Conservation (phyloP, 2,113 vertebrate species). For the Gavialis gangeticus region DNA sequence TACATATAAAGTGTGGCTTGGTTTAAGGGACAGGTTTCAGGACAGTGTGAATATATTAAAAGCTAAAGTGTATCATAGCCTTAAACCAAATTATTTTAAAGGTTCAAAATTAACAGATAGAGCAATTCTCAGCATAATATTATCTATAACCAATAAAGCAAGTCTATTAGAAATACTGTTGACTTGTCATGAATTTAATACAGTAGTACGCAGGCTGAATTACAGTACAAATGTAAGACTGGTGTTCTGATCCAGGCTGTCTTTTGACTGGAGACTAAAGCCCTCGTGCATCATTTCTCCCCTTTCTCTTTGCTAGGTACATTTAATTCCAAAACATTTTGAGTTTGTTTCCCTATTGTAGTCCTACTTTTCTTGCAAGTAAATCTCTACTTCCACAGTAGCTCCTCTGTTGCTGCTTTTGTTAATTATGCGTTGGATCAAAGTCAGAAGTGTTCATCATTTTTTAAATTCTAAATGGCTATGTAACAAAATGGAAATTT, state of each 20-base stretch:
- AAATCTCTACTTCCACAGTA: background rate
- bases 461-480: no score
- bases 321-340: background rate
- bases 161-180: slow-evolving; percentile 19
- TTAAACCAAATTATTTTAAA: slow-evolving; percentile 51
- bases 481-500: no score
- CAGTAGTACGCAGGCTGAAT: slow-evolving; percentile 15
- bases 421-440: background rate
- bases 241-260: background rate
- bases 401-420: background rate
- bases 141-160: slow-evolving; percentile 42
- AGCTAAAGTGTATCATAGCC: slow-evolving; percentile 18
- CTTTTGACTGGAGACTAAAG: slow-evolving; percentile 20
- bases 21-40: slow-evolving; percentile 32
- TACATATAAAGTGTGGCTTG: background rate
- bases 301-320: background rate
- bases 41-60: slow-evolving; percentile 13
- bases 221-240: slow-evolving; percentile 8
- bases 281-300: background rate
- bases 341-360: background rate
- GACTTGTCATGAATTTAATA: slow-evolving; percentile 26
- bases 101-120: slow-evolving; percentile 53
- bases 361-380: background rate
- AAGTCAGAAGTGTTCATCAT: background rate
- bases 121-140: slow-evolving; percentile 41